A percentile compares a stretch with the other conserved stretches of the same genome.
Evolutionary conservation across 2,797 vertebrate genomes (phyloP).

Genomic region (Anabacerthia variegaticeps): DNA sequence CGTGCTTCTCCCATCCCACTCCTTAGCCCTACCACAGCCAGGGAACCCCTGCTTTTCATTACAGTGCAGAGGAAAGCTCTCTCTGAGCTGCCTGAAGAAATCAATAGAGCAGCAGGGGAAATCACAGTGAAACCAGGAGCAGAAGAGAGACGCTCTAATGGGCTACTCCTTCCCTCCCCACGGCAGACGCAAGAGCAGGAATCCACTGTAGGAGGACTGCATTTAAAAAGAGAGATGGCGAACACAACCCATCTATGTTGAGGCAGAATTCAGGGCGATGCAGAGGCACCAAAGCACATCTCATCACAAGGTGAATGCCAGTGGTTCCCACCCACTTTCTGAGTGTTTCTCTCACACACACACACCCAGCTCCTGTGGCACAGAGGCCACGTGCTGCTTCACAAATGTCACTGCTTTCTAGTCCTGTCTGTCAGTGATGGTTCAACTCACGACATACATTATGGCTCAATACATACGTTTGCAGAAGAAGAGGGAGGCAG

Average conservation of each 20-base stretch:
- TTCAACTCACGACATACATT: not conserved
- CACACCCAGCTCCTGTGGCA: not conserved
- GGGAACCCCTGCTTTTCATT: not conserved
- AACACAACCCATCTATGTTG: not conserved
- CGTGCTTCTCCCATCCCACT: not conserved
- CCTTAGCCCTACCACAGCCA: not conserved
- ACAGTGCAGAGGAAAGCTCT: not conserved
- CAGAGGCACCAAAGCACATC: not conserved
- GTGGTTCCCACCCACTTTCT: not conserved
- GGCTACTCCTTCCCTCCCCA: not conserved
- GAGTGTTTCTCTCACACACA: not conserved
- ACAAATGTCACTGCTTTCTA: not conserved
- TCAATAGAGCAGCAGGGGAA: not conserved
- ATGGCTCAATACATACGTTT: not conserved
- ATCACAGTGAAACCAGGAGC: not conserved
- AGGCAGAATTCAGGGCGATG: not conserved
- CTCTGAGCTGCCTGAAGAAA: not conserved
- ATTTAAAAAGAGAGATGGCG: not conserved
- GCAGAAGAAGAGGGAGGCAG: not conserved
- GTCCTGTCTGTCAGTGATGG: not conserved
- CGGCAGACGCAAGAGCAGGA: not conserved
- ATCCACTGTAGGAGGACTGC: not conserved
- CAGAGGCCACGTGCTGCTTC: not conserved
- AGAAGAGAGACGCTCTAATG: not conserved
- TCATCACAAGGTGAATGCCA: not conserved